These are phyloP conservation scores for Macquaria australasica DNA, from an alignment of 2,113 vertebrate genomes.

Conservation along the genomic window DNA sequence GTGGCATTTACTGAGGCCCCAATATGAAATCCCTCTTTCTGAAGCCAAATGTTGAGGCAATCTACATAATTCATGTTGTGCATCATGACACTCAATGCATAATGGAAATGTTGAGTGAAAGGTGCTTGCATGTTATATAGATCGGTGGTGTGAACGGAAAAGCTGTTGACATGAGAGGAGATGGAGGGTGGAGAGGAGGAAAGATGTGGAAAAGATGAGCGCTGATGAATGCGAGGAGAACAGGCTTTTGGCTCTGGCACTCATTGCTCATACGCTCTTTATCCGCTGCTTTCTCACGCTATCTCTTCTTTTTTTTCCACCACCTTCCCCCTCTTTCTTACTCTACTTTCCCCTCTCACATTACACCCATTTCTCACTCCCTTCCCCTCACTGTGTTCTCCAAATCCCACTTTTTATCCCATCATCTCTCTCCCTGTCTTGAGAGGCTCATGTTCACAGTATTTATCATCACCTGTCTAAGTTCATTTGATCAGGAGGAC, in stretches of 20 bases:
- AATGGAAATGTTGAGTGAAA: slow-evolving; percentile 53
- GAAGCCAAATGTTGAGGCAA: slow-evolving; percentile 40
- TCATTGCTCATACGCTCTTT: slow-evolving; percentile 22
- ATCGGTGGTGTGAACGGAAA: slow-evolving; percentile 19
- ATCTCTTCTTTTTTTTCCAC: not conserved
- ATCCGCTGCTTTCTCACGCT: slow-evolving; percentile 11
- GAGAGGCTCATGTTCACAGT: slow-evolving; percentile 49
- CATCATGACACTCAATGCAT: slow-evolving; percentile 49
- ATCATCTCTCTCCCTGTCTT: slow-evolving; percentile 34
- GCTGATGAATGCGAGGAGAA: slow-evolving; percentile 39
- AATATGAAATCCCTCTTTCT: slow-evolving; percentile 9
- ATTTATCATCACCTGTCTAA: slow-evolving; percentile 72
- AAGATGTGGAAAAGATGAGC: slow-evolving; percentile 36
- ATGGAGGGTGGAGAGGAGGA: not conserved
- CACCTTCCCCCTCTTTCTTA: not conserved
- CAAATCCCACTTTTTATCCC: slow-evolving; percentile 47
- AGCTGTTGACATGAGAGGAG: slow-evolving; percentile 48
- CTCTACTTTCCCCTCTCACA: not conserved
- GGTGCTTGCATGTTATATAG: slow-evolving; percentile 25
- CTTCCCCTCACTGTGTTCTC: slow-evolving; percentile 21
- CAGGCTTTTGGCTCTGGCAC: not conserved
- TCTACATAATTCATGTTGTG: slow-evolving; percentile 71
- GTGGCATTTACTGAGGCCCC: slow-evolving; percentile 34
- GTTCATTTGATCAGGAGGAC: slow-evolving; percentile 61
- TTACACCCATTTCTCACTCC: slow-evolving; percentile 13